Evolutionary conservation across 2,113 vertebrate species (phyloP).

Genomic region (Holacanthus passer): DNA sequence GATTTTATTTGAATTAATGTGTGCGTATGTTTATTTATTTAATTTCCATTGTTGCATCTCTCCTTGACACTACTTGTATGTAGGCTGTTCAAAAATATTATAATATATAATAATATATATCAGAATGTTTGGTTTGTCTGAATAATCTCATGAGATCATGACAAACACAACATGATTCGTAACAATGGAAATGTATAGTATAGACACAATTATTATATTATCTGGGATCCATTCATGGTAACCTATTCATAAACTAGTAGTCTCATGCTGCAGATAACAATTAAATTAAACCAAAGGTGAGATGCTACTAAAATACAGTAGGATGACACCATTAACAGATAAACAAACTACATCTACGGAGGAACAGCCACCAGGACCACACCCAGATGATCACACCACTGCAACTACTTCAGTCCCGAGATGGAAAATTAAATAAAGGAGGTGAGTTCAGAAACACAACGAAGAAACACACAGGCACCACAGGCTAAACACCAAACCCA

Average conservation of each 20-base stretch:
- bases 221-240: not conserved
- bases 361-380: slow-evolving; percentile 28
- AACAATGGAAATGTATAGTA: not conserved
- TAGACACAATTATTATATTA: not conserved
- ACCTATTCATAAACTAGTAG: not conserved
- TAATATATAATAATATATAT: too few species aligned
- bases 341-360: slow-evolving; percentile 11
- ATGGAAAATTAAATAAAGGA: slow-evolving; percentile 42
- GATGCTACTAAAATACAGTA: not conserved
- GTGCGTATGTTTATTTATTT: too few species aligned
- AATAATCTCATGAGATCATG: too few species aligned
- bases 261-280: not conserved
- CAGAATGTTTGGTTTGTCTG: too few species aligned
- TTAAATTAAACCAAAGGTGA: not conserved
- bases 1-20: not conserved
- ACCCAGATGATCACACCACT: slow-evolving; percentile 37
- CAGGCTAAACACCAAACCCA: slow-evolving; percentile 50
- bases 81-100: too few species aligned
- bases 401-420: slow-evolving; percentile 23
- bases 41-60: not conserved
- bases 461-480: slow-evolving; percentile 10
- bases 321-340: not conserved
- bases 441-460: not conserved
- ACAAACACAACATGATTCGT: too few species aligned
- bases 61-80: too few species aligned